Evolutionary conservation across 2,797 vertebrate genomes (phyloP), one percentile per base, ranked within the genome.

Genomic region (Trachurus trachurus): DNA sequence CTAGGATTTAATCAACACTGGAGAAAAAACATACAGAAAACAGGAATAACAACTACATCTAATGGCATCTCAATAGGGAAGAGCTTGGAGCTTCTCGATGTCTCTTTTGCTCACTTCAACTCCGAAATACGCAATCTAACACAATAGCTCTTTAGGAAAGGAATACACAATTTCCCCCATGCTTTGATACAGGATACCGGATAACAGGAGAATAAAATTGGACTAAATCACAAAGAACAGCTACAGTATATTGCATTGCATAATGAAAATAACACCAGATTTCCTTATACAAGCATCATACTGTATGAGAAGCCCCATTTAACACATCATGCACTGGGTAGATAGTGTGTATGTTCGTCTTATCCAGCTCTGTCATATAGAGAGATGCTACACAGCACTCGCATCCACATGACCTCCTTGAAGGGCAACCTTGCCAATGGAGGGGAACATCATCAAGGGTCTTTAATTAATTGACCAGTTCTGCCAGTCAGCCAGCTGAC

Each of bases 1-100:
- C 85, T 82, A 76, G 70, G 82, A 89, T 78, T 93, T 89, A 80
- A 87, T 94, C 87, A 92, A 49, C 75, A 88, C 71, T 39, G 52
- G 69, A 66, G 17, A 52, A 82, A 52, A 81, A 83, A 73, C 77
- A 78, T 66, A 75, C 42, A 72, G 26, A 52, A 74, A 81, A 77
- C 72, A 66, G 56, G 73, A 78, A 77, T 62, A 76, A 79, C 60
- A 78, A 57, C 64, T 80, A 58, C 56, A 57, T 80, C 66, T 82
- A 74, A 82, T 71, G 71, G 74, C 29, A 80, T 65, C 76, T 68
- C 70, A 74, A 75, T 49, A 71, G 56, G 61, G 79, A 80, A 60
- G 31, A 21, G 59, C 83, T 85, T 39, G 5, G 44, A 79, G 68
- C 66, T 83, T 52, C 37, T 71, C 71, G 62, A 81, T 70, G 74